Evolutionary conservation across 2,888 invertebrate species (phyloP), one percentile per base, ranked within the genome.

Genomic region (Oscheius sp.): DNA sequence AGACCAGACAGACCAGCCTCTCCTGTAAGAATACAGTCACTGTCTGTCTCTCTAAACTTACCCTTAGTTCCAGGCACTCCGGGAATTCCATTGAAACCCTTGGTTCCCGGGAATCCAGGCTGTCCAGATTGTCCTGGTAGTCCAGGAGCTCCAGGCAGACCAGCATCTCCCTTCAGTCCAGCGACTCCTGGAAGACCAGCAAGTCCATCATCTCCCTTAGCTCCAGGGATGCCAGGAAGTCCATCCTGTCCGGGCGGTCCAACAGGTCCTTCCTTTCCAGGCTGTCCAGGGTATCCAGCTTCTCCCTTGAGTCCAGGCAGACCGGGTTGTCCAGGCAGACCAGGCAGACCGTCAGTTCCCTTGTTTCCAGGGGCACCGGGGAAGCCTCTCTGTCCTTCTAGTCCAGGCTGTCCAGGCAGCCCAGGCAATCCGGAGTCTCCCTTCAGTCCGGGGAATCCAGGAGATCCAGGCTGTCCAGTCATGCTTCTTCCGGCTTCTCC

Each of bases 111-210:
- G 13, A 83, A 70, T 29, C 89, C 89, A 55, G 75, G 47, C 74
- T 79, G 79, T 73, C 90, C 94, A 81, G 94, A 94, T 13, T 82
- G 78, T 78, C 88, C 88, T n/a, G 78, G 33, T 2, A 78, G 83
- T 62, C 89, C 89, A 55, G 84, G 86, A 32, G 82, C 83, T 68
- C 87, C 87, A 32, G 76, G 74, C 21, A 74, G 78, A 62, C 88
- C 88, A 75, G 77, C 79, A 75, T 88, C 86, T 78, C 87, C 87
- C 85, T 87, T 80, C 70, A 86, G 91, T 94, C 95, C 87, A 72
- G 85, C 83, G 77, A 73, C 42, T 32, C 11, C 50, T 51, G 55
- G 58, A 7, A 51, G 50, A 60, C 55, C 50, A 42, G 63, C 65
- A 11, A 55, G 71, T 65, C 86, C 87, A 83, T 87, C 87, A 65